These are phyloP conservation scores for Ornithoptera priamus DNA, from an alignment of 2,888 invertebrate genomes.

Conservation along the genomic window DNA sequence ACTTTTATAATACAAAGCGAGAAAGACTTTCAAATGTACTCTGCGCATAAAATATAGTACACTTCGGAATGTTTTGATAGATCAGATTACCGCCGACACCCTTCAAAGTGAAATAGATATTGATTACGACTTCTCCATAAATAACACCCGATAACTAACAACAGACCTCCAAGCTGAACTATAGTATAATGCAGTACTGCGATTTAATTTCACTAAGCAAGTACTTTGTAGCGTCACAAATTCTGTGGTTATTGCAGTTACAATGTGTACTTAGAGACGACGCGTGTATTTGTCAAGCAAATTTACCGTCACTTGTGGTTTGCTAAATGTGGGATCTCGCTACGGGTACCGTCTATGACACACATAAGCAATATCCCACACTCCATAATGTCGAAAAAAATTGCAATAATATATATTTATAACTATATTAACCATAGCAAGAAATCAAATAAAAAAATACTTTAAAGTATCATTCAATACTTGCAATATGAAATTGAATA, in stretches of 20 bases:
- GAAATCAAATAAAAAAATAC: too few relatives aligned
- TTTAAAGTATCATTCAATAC: too few relatives aligned
- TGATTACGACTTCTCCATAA: neutral
- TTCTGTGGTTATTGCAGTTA: constrained; percentile 19
- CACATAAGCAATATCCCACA: neutral
- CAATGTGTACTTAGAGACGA: constrained; percentile 14
- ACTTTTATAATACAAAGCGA: too few relatives aligned
- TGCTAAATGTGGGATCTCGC: neutral
- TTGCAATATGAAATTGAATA: too few relatives aligned
- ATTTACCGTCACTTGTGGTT: constrained; percentile 36
- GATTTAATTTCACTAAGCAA: constrained; percentile 16
- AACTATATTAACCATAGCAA: too few relatives aligned
- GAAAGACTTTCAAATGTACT: too few relatives aligned
- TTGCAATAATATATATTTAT: too few relatives aligned
- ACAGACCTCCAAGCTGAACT: too few relatives aligned
- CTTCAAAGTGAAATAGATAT: neutral
- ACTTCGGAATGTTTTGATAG: neutral
- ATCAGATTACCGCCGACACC: neutral
- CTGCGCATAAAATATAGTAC: neutral
- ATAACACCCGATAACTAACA: too few relatives aligned
- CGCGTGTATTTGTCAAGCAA: constrained; percentile 35
- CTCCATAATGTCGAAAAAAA: too few relatives aligned
- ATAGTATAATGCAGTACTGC: neutral
- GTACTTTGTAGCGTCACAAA: constrained; percentile 6
- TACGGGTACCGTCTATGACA: neutral